Evolutionary conservation across 1,140 invertebrate species (phyloP).

Genomic region (Mycetomoellerius zeteki): DNA sequence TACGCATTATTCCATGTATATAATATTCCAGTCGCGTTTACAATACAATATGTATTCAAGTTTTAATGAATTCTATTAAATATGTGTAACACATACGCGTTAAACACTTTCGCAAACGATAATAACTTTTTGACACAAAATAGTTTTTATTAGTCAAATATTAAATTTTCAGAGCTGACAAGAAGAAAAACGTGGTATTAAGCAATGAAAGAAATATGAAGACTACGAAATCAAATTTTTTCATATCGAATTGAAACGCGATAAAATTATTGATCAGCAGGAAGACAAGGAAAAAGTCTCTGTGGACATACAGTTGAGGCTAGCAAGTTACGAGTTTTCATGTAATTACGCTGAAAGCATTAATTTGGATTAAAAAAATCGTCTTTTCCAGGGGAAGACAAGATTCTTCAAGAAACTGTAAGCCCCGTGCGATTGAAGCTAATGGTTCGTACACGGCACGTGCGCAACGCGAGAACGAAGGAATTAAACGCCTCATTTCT

Average conservation of each 20-base stretch:
- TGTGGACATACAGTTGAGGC: slow-evolving; percentile 55
- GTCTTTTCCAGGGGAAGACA: slow-evolving; percentile 73
- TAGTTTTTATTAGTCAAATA: not conserved
- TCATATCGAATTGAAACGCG: not conserved
- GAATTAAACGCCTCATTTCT: slow-evolving; percentile 67
- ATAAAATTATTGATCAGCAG: slow-evolving; percentile 64
- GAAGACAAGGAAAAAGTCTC: not conserved
- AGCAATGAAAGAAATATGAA: not conserved
- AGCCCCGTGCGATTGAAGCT: slow-evolving; percentile 71
- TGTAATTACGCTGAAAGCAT: slow-evolving; percentile 84
- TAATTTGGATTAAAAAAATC: slow-evolving; percentile 85
- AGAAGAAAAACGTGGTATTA: not conserved
- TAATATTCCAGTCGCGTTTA: slow-evolving; percentile 10
- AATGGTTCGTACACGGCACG: slow-evolving; percentile 80
- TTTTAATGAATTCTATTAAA: slow-evolving; percentile 53
- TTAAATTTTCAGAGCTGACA: not conserved
- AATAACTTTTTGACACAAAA: slow-evolving; percentile 35
- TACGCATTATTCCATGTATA: slow-evolving; percentile 16
- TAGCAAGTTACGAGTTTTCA: slow-evolving; percentile 78
- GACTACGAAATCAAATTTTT: not conserved
- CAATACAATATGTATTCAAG: slow-evolving; percentile 24
- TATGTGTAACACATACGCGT: not conserved
- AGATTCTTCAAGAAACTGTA: slow-evolving; percentile 73
- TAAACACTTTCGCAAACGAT: slow-evolving; percentile 25
- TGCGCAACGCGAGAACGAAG: slow-evolving; percentile 48